A percentile compares a stretch with the other conserved stretches of the same genome.
Evolutionary conservation across 2,113 vertebrate genomes (phyloP).

Genomic region (Poeciliopsis retropinna): DNA sequence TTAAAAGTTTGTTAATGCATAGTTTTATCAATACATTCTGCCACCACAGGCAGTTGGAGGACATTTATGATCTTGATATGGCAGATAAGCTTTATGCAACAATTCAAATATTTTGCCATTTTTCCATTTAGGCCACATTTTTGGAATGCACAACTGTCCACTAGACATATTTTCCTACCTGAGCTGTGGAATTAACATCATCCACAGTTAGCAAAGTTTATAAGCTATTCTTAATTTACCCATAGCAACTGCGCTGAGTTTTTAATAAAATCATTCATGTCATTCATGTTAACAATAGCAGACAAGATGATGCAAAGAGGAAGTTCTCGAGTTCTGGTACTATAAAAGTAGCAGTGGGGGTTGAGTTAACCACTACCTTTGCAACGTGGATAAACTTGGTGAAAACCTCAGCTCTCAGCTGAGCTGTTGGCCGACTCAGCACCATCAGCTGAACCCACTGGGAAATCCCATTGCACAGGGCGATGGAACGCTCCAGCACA

Average conservation of each 20-base stretch:
- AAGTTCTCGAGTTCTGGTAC: slow-evolving; percentile 22
- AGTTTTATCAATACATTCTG: too few species aligned
- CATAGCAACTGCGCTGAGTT: not conserved
- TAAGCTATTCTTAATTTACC: not conserved
- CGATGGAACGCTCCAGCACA: slow-evolving; percentile 93
- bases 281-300: slow-evolving; percentile 13
- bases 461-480: slow-evolving; percentile 94
- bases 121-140: not conserved
- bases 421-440: slow-evolving; percentile 92
- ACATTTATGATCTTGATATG: too few species aligned
- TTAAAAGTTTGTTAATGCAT: too few species aligned
- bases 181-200: not conserved
- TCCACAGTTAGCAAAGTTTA: not conserved
- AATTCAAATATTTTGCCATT: not conserved
- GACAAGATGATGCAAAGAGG: slow-evolving; percentile 16
- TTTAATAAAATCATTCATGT: slow-evolving; percentile 7
- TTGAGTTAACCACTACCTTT: slow-evolving; percentile 79
- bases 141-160: not conserved
- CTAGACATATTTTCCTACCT: not conserved
- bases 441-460: slow-evolving; percentile 98
- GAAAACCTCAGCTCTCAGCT: slow-evolving; percentile 94
- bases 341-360: not conserved
- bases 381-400: slow-evolving; percentile 96
- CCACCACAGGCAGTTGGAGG: too few species aligned
- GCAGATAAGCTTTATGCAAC: too few species aligned